Base-by-base conservation (phyloP, 2,797 vertebrate species). In the Capromys pilorides region DNA sequence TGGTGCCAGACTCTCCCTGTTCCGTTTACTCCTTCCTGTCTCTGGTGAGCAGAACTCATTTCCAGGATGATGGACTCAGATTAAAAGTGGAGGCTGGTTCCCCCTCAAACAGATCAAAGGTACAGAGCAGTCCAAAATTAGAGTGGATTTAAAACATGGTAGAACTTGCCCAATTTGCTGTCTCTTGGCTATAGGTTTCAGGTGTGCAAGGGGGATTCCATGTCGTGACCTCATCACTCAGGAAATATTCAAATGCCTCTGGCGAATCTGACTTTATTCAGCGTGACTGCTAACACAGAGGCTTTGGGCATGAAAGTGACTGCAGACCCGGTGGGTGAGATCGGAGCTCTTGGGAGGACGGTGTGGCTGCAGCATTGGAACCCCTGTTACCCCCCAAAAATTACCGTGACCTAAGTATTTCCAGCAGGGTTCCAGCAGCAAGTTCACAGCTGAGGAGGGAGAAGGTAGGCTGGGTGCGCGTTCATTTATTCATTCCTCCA, bases 241-340 rank as follows among this genome's bases (percentile, higher is more conserved):
- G 85, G 86, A 95, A 78, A 62, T 84, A 71, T 73, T 91, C 75
- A 89, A 86, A 92, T 36, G 75, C 77, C 90, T 92, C 92, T 28
- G 21, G 49, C 75, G 57, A 91, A 33, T 78, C 83, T 64, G 61
- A 89, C 67, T 94, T 94, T 87, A 94, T 88, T 92, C 91, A 45
- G 69, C 6, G 4, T 49, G 54, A 78, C 80, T 86, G 75, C 59
- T 83, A 41, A 92, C 81, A 96, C 86, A 86, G 73, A 64, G 5
- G 75, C 79, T 79, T 86, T 91, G 69, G 75, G 71, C 88, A 59
- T 14, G 2, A 75, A 90, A 69, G 49, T 39, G 62, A 81, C 14
- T 66, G 33, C 26, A 31, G 36, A 57, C 59, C 83, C 91, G 67
- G 62, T 57, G n/a, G 33, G 71, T 71, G 64, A 93, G 69, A 88